Base-by-base conservation (phyloP, 2,797 vertebrate genomes). In the Tinamus major region DNA sequence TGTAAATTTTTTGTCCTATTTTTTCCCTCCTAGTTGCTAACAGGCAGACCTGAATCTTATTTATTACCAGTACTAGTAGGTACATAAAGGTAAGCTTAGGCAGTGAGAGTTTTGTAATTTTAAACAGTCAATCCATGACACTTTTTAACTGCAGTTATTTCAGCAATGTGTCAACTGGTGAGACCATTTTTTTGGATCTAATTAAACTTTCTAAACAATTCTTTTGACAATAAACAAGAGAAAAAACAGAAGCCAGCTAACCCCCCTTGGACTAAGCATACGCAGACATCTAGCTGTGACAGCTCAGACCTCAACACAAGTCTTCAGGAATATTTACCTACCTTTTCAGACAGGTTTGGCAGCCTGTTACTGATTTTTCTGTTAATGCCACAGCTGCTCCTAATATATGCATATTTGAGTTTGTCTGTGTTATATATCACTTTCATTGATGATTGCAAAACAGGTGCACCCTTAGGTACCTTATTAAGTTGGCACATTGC, bases 161-260 rank as follows among this genome's bases (percentile, higher is more conserved):
- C 27, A 33, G 5, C 27, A 31, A 1, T 33, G 3, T 63, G 18
- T 37, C 41, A n/a, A 19, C 37, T 8, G 7, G 13, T 0, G 4
- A 8, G 13, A 33, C 3, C 19, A 14, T 4, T 42, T 55, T 31
- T 48, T 58, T 46, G 23, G 4, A 37, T 33, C 10, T 91, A 70
- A 71, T 59, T 41, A 44, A 7, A 64, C 11, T 78, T 80, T 74
- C 69, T 13, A 79, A 95, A 41, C 59, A 70, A 41, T 61, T 79
- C 8, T 82, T 72, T 5, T 20, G 23, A 74, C 24, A 4, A 13
- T 90, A 62, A 8, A 48, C 9, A 56, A 37, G 65, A 61, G 78
- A 14, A 17, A 14, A 16, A 94, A n/a, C 9, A 51, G 39, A 74
- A 80, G 44, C n/a, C 24, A 82, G 23, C 69, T 53, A 68, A 13